Percentiles rank a stretch among this genome's conserved stretches.
Conservation (phyloP, 1,140 invertebrate genomes). For the Varroa destructor region DNA sequence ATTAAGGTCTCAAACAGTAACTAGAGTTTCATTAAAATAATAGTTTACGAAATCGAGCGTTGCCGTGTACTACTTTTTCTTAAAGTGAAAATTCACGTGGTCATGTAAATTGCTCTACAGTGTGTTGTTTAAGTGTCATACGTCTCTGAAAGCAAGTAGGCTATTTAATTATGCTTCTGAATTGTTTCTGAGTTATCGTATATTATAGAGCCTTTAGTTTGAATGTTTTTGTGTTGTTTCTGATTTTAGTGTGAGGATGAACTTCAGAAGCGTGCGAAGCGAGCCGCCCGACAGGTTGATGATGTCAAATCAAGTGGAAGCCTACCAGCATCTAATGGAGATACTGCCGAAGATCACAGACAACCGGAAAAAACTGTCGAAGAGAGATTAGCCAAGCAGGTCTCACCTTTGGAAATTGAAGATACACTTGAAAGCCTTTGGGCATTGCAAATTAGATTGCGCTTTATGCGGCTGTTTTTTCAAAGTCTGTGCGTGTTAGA, state of each 20-base stretch:
- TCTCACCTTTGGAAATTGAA: background rate
- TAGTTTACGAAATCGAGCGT: too few species aligned
- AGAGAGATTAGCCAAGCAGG: background rate
- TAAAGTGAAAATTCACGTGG: too few species aligned
- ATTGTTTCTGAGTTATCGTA: too few species aligned
- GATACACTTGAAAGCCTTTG: conserved; percentile 41
- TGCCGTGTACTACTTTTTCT: too few species aligned
- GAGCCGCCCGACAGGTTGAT: conserved; percentile 7
- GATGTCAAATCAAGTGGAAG: conserved; percentile 18
- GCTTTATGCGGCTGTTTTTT: conserved; percentile 70
- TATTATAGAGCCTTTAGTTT: too few species aligned
- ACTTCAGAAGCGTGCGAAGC: conserved; percentile 36
- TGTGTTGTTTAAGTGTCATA: too few species aligned
- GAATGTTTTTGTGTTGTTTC: background rate
- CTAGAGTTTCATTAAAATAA: too few species aligned
- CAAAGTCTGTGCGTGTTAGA: conserved; percentile 49
- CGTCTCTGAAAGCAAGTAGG: too few species aligned
- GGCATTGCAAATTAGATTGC: conserved; percentile 62
- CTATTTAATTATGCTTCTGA: too few species aligned
- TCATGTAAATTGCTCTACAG: too few species aligned
- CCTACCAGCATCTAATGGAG: background rate
- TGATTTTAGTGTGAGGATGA: conserved; percentile 21
- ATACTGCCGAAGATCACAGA: background rate
- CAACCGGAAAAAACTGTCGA: too few species aligned
- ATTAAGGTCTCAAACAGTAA: too few species aligned